Evolutionary conservation across 2,888 invertebrate genomes (phyloP).

Genomic region (Nymphalis urticae): DNA sequence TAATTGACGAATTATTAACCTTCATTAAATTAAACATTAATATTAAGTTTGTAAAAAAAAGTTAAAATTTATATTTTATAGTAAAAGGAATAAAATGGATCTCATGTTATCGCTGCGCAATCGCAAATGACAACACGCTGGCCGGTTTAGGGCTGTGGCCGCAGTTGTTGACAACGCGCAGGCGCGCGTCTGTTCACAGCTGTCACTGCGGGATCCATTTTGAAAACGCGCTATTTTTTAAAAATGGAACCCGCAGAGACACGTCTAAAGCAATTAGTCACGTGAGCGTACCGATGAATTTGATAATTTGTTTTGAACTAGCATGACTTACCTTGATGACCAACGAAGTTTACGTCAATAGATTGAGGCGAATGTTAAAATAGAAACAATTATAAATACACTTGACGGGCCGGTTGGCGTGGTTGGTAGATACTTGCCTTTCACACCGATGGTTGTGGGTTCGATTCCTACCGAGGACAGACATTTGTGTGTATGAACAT

Average conservation of each 20-base stretch:
- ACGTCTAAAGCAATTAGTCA: slow-evolving; percentile 64
- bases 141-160: slow-evolving; percentile 15
- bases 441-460: too few species aligned
- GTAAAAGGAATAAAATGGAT: background rate
- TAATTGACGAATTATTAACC: too few species aligned
- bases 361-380: background rate
- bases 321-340: slow-evolving; percentile 35
- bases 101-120: slow-evolving; percentile 46
- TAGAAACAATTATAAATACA: background rate
- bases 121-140: slow-evolving; percentile 40
- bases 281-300: slow-evolving; percentile 50
- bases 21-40: too few species aligned
- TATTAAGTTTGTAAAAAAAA: too few species aligned
- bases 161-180: slow-evolving; percentile 39
- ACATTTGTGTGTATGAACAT: too few species aligned
- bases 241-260: slow-evolving; percentile 49
- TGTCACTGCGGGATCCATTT: slow-evolving; percentile 44
- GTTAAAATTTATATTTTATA: too few species aligned
- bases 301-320: slow-evolving; percentile 54
- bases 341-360: background rate
- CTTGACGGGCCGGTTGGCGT: too few species aligned
- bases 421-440: too few species aligned
- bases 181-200: slow-evolving; percentile 41
- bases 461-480: too few species aligned
- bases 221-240: slow-evolving; percentile 46